Evolutionary conservation across 2,888 invertebrate species (phyloP).

Genomic region (Melanargia galathea): DNA sequence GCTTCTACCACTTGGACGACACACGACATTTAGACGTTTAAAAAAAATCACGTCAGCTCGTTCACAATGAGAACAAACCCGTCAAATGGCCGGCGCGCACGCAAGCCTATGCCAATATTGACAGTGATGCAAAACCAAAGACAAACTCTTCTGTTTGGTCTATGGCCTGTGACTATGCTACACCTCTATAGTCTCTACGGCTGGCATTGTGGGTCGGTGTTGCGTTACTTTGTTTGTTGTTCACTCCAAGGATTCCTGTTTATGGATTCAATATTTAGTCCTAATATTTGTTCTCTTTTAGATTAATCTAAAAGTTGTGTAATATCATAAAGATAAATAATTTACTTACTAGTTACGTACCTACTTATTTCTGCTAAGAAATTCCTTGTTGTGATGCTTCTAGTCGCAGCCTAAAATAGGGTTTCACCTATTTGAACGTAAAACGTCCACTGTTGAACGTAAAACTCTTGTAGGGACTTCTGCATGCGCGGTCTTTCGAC

Average conservation of each 20-base stretch:
- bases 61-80: slow-evolving; percentile 33
- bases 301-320: slow-evolving; percentile 16
- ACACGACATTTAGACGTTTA: neutral
- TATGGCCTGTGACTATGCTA: slow-evolving; percentile 8
- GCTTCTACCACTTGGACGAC: too few relatives aligned
- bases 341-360: neutral
- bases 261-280: slow-evolving; percentile 20
- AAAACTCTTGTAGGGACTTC: too few relatives aligned
- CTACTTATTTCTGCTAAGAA: too few relatives aligned
- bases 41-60: neutral
- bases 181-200: slow-evolving; percentile 5
- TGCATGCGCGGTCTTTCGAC: too few relatives aligned
- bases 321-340: slow-evolving; percentile 5
- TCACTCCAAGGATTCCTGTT: slow-evolving; percentile 25
- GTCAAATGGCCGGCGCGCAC: slow-evolving; percentile 32
- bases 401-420: too few relatives aligned
- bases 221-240: slow-evolving; percentile 22
- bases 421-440: too few relatives aligned
- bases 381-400: too few relatives aligned
- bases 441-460: too few relatives aligned
- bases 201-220: slow-evolving; percentile 25
- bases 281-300: slow-evolving; percentile 14
- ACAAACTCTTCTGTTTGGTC: slow-evolving; percentile 37
- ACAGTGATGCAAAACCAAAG: slow-evolving; percentile 53
- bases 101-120: slow-evolving; percentile 60